Conservation (phyloP, 37 sponge, comb jelly and placozoan genomes). For the Petrosia ficiformis region DNA sequence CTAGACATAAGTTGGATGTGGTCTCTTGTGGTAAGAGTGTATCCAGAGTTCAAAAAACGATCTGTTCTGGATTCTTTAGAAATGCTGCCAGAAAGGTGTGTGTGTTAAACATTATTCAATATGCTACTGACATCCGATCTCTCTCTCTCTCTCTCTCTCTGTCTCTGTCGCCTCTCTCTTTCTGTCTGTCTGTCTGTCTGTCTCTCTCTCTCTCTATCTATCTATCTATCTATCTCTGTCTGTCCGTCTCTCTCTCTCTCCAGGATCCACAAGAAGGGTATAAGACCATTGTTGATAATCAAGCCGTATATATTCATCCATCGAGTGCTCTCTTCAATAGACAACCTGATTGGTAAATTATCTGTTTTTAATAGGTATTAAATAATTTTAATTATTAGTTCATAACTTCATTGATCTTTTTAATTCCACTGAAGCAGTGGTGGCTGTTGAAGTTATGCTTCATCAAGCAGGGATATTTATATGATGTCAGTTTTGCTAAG, state of each 20-base stretch:
- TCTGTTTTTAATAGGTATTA: too few species aligned
- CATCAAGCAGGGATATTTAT: too few species aligned
- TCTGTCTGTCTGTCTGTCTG: too few species aligned
- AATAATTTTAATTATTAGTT: too few species aligned
- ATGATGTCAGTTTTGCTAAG: too few species aligned
- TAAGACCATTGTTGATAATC: conserved; percentile 92
- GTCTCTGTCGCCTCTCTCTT: too few species aligned
- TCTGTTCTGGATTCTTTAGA: conserved; percentile 94
- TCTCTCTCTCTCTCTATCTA: too few species aligned
- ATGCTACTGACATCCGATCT: too few species aligned
- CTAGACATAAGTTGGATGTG: conserved; percentile 92
- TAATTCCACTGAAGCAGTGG: too few species aligned
- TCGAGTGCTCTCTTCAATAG: conserved; percentile 93
- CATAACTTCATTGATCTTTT: background rate
- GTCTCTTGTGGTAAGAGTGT: conserved; percentile 89
- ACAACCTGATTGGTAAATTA: conserved; percentile 93
- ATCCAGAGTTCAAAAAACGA: conserved; percentile 90
- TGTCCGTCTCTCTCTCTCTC: background rate
- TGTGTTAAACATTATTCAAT: too few species aligned
- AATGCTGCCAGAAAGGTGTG: conserved; percentile 91
- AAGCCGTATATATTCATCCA: conserved; percentile 94
- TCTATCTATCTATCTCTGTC: background rate
- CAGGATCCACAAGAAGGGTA: conserved; percentile 98
- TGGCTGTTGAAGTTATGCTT: too few species aligned
- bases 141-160: background rate